Conservation (phyloP, 2,888 invertebrate genomes). For the Gerris lacustris region DNA sequence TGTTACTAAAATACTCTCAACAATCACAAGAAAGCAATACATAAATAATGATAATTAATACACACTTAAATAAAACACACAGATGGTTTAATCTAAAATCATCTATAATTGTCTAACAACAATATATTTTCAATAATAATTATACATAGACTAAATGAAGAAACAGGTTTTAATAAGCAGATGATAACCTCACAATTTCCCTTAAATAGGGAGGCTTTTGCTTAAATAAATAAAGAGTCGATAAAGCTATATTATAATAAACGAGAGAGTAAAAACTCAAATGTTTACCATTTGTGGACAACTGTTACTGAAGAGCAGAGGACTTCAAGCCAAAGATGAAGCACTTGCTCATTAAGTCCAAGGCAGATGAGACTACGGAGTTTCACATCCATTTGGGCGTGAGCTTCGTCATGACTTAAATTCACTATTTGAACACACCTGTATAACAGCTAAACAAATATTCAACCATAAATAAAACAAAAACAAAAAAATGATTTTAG, state of each 20-base stretch:
- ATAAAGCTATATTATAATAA: too few relatives aligned
- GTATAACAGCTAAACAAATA: conserved; percentile 51
- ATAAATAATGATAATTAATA: background rate
- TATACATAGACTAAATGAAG: too few relatives aligned
- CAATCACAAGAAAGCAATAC: conserved; percentile 25
- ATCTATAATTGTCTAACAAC: too few relatives aligned
- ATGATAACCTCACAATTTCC: too few relatives aligned
- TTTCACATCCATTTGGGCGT: conserved; percentile 98
- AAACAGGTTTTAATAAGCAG: too few relatives aligned
- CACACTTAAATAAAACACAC: background rate
- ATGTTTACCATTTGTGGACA: conserved; percentile 46
- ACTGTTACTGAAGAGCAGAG: conserved; percentile 87
- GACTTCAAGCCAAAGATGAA: conserved; percentile 96
- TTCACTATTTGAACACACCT: conserved; percentile 95
- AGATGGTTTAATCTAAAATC: conserved; percentile 1
- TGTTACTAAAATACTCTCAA: conserved; percentile 10
- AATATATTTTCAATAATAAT: too few relatives aligned
- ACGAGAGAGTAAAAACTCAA: too few relatives aligned
- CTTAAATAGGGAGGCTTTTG: too few relatives aligned
- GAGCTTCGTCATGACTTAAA: conserved; percentile 86
- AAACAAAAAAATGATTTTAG: conserved; percentile 17
- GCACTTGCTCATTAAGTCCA: conserved; percentile 93
- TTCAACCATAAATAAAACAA: conserved; percentile 25
- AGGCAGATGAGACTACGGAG: conserved; percentile 86
- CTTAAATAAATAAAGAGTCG: too few relatives aligned